Percentiles rank a stretch among this genome's conserved stretches.
These are phyloP conservation scores for Callochromis pleurospilus DNA, from an alignment of 2,113 vertebrate genomes.

Conservation along the genomic window DNA sequence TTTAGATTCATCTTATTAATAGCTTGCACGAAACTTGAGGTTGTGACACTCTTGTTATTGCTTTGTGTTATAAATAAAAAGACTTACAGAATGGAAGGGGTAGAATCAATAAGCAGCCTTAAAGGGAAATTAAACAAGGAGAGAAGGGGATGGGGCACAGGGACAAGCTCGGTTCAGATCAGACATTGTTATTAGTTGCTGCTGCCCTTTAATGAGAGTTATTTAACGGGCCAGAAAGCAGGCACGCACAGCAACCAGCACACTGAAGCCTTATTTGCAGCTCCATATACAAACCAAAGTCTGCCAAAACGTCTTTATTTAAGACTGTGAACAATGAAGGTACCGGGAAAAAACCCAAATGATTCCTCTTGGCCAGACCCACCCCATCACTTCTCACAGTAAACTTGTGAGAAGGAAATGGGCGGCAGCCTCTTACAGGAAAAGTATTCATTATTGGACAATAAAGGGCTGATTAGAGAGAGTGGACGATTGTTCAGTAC, in stretches of 20 bases:
- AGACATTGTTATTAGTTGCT: conserved; percentile 60
- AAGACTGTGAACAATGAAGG: neutral
- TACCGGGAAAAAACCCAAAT: neutral
- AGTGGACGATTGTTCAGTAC: neutral
- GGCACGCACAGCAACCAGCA: conserved; percentile 5
- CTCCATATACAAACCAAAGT: conserved; percentile 6
- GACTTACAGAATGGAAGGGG: conserved; percentile 9
- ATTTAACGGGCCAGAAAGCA: conserved; percentile 49
- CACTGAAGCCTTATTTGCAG: conserved; percentile 25
- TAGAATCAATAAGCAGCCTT: conserved; percentile 60
- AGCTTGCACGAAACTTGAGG: conserved; percentile 32
- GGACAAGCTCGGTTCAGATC: conserved; percentile 20
- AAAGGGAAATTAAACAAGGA: conserved; percentile 46
- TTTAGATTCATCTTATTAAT: conserved; percentile 58
- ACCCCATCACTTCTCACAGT: neutral
- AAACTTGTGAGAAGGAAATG: neutral
- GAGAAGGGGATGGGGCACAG: conserved; percentile 18
- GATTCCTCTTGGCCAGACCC: neutral
- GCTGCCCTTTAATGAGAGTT: conserved; percentile 63
- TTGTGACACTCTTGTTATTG: conserved; percentile 70
- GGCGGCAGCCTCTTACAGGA: conserved; percentile 4
- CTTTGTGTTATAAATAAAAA: conserved; percentile 69
- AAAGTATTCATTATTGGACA: conserved; percentile 51
- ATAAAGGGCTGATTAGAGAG: conserved; percentile 43
- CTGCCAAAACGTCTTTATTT: conserved; percentile 8